phyloP scores from a whole-genome alignment of 2,113 vertebrate genomes.

The Pagrus major region DNA sequence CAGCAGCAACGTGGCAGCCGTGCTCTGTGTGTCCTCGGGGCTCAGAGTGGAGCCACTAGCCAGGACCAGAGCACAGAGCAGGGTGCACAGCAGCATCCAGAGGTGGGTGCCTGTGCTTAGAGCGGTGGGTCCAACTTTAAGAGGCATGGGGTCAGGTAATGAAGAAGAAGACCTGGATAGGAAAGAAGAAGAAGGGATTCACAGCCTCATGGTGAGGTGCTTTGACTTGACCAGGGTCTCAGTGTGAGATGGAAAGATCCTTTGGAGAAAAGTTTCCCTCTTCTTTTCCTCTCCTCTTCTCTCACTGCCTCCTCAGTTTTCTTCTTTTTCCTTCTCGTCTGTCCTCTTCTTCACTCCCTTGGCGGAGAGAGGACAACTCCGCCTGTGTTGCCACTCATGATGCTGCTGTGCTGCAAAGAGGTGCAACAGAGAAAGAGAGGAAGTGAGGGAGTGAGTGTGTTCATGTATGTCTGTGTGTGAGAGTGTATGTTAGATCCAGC shows the following conservation, averaged over 20 bases:
- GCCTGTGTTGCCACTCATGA: slow-evolving; percentile 44
- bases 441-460: slow-evolving; percentile 30
- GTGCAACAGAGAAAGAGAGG: slow-evolving; percentile 34
- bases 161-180: slow-evolving; percentile 9
- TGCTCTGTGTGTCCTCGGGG: slow-evolving; percentile 26
- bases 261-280: slow-evolving; percentile 23
- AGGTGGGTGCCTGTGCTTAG: slow-evolving; percentile 5
- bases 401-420: slow-evolving; percentile 34
- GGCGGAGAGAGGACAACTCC: slow-evolving; percentile 16
- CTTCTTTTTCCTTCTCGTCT: neutral
- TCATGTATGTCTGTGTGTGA: slow-evolving; percentile 24
- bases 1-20: neutral
- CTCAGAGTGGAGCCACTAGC: slow-evolving; percentile 52
- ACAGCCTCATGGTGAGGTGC: slow-evolving; percentile 41
- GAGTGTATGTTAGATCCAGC: slow-evolving; percentile 58
- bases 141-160: slow-evolving; percentile 51
- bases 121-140: slow-evolving; percentile 1
- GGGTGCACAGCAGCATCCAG: slow-evolving; percentile 59
- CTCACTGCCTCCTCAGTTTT: neutral
- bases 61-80: slow-evolving; percentile 47
- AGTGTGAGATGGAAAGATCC: slow-evolving; percentile 7
- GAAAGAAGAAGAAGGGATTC: slow-evolving; percentile 27
- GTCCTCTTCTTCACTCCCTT: slow-evolving; percentile 38
- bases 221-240: neutral
- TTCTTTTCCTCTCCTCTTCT: neutral